Evolutionary conservation across 1,140 invertebrate genomes (phyloP).

Genomic region (Drosophila neocordata): DNA sequence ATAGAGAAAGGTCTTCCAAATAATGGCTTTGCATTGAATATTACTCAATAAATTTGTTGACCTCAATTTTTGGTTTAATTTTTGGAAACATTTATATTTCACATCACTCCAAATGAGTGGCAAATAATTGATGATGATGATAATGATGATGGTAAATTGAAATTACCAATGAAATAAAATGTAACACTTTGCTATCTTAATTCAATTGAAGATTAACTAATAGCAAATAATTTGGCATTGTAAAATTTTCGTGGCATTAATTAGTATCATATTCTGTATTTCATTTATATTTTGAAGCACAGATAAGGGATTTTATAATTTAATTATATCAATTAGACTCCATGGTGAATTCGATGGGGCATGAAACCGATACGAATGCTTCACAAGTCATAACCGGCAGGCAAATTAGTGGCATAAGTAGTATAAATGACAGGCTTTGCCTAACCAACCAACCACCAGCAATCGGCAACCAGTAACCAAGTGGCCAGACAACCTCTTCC

Average conservation of each 20-base stretch:
- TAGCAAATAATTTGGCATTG: too few species aligned
- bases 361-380: conserved; percentile 49
- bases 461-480: conserved; percentile 1
- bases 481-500: conserved; percentile 14
- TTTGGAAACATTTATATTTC: neutral
- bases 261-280: neutral
- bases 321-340: conserved; percentile 19
- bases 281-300: too few species aligned
- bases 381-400: conserved; percentile 18
- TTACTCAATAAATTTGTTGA: conserved; percentile 46
- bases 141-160: conserved; percentile 6
- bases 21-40: conserved; percentile 42
- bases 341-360: conserved; percentile 43
- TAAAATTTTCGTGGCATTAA: neutral
- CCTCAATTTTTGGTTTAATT: conserved; percentile 36
- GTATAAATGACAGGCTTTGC: neutral
- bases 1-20: conserved; percentile 54
- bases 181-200: neutral
- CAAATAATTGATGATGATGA: neutral
- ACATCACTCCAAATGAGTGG: conserved; percentile 15
- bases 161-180: conserved; percentile 5
- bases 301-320: neutral
- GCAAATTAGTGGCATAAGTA: conserved; percentile 24
- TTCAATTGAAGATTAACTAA: neutral
- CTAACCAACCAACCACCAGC: neutral